Conservation (phyloP, 1,140 invertebrate genomes). For the Dreissena rostriformis region DNA sequence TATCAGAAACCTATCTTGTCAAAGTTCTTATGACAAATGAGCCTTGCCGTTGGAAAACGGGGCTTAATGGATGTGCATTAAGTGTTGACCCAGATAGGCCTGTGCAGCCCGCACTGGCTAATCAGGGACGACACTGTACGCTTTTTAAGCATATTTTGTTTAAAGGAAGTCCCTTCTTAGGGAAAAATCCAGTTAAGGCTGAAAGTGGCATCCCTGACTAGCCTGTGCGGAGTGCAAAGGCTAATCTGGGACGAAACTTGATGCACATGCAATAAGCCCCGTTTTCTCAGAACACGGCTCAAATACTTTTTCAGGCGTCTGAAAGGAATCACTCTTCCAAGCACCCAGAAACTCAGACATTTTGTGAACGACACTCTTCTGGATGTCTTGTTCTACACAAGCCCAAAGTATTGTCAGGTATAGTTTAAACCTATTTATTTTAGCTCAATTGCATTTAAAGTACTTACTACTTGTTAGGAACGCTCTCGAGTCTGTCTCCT, state of each 20-base stretch:
- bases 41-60: too few species aligned
- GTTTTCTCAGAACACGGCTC: background rate
- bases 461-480: too few species aligned
- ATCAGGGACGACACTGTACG: too few species aligned
- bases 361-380: slow-evolving; percentile 97
- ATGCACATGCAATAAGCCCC: background rate
- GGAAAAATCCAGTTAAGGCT: background rate
- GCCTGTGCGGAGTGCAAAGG: background rate
- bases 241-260: background rate
- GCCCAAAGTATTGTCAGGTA: slow-evolving; percentile 95
- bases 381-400: slow-evolving; percentile 97
- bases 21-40: too few species aligned
- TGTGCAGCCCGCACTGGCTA: too few species aligned
- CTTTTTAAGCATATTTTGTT: background rate
- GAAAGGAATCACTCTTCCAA: slow-evolving; percentile 93
- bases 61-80: too few species aligned
- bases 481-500: too few species aligned
- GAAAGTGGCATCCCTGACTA: background rate
- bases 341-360: slow-evolving; percentile 93
- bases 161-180: background rate
- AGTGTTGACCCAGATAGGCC: too few species aligned
- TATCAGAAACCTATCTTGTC: too few species aligned
- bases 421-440: too few species aligned
- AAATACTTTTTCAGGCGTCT: slow-evolving; percentile 83
- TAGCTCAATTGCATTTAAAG: too few species aligned